Evolutionary conservation across 2,888 invertebrate genomes (phyloP), one percentile per base, ranked within the genome.

Genomic region (Ellobium chinense): DNA sequence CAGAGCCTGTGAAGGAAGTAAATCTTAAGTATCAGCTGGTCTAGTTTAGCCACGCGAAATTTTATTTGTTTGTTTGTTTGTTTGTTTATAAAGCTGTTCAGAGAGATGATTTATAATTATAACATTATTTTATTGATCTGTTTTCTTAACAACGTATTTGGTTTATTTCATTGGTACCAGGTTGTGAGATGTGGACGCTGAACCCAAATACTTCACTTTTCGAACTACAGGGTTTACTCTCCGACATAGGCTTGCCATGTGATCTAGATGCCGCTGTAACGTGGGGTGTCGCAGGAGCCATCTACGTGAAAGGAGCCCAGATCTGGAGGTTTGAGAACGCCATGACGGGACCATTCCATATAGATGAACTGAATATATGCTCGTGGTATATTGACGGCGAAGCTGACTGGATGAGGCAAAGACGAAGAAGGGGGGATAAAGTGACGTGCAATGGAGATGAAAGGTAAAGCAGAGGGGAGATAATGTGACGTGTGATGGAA

Each of bases 351-450:
- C 73, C 68, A 0, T 62, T 39, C 36, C 68, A 62, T 27, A 76
- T 80, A 29, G 83, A 83, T 56, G 68, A 68, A 1, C 74, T 79
- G 46, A 69, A 69, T 54, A 12, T 83, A 36, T 83, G 83, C 37
- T 83, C 83, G 1, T 83, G 83, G 83, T 37, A 63, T 27, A 58
- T 83, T 7, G 81, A 81, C 39, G 78, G 75, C 1, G 73, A 80
- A 34, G 80, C 68, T 3, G 74, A 80, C 54, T 80, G 74, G 80
- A 80, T 73, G 77, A 29, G 9, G 31, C 58, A 46, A 46, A 60
- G 29, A 9, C 27, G n/a, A 31, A n/a, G 18, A 18, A 24, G 5
- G 4, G 14, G 0, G 4, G 34, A 21, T 0, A 21, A n/a, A 14
- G 24, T 81, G 9, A n/a, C 68, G 5, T 83, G 83, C 37, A 83